Conservation (phyloP, 1,140 invertebrate species). For the Lucilia cuprina region DNA sequence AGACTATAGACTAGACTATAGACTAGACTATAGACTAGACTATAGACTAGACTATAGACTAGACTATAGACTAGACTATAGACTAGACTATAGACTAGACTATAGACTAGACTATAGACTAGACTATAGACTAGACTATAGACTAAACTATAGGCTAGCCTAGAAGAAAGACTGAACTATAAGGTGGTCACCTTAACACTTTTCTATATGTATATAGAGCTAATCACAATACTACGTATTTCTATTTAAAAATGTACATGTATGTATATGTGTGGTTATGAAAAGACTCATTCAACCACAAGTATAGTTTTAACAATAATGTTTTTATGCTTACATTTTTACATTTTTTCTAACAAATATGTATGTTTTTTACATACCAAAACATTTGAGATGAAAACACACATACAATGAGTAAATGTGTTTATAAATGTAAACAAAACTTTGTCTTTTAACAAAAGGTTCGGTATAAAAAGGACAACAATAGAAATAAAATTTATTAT, state of each 20-base stretch:
- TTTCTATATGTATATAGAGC: not conserved
- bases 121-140: too few species aligned
- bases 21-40: too few species aligned
- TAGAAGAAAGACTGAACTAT: too few species aligned
- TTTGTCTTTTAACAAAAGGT: constrained; percentile 12
- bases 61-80: too few species aligned
- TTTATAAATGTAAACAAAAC: not conserved
- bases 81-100: too few species aligned
- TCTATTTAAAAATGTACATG: not conserved
- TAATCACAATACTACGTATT: not conserved
- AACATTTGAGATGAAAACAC: not conserved
- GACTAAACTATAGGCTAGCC: too few species aligned
- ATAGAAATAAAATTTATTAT: constrained; percentile 26
- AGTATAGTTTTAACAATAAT: constrained; percentile 5
- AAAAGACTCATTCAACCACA: not conserved
- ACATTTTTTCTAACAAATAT: not conserved
- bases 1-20: too few species aligned
- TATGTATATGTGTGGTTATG: not conserved
- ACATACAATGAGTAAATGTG: not conserved
- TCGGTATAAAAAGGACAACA: not conserved
- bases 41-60: too few species aligned
- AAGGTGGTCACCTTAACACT: not conserved
- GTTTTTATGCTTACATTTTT: not conserved
- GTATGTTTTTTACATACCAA: not conserved
- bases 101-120: too few species aligned